Evolutionary conservation across 2,797 vertebrate species (phyloP).

Genomic region (Phylloscopus collybita): DNA sequence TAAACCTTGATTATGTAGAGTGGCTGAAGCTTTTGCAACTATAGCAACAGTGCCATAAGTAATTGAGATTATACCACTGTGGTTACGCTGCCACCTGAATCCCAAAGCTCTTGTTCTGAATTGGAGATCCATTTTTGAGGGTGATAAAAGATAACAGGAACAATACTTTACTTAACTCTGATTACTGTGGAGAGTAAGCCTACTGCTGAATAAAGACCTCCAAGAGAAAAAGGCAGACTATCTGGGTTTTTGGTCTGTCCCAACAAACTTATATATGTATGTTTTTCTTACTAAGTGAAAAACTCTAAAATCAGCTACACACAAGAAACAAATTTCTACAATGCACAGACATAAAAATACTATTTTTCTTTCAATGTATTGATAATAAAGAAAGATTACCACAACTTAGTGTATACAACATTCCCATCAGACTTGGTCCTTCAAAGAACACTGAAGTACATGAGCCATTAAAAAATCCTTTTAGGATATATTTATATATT

Average conservation of each 20-base stretch:
- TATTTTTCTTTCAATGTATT: background rate
- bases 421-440: background rate
- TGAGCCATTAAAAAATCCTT: background rate
- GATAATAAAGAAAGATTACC: background rate
- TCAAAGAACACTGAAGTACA: background rate
- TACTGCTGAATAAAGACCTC: background rate
- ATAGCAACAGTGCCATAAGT: background rate
- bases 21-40: background rate
- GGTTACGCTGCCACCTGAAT: background rate
- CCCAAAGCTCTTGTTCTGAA: background rate
- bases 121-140: background rate
- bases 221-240: background rate
- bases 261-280: background rate
- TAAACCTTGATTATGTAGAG: background rate
- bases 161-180: background rate
- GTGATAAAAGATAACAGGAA: background rate
- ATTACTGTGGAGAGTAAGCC: background rate
- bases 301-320: background rate
- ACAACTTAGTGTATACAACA: background rate
- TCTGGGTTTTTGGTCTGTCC: background rate
- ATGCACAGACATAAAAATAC: background rate
- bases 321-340: background rate
- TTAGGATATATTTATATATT: background rate
- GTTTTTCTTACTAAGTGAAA: background rate
- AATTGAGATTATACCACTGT: background rate